Evolutionary conservation across 2,113 vertebrate species (phyloP).

Genomic region (Tetrax tetrax): DNA sequence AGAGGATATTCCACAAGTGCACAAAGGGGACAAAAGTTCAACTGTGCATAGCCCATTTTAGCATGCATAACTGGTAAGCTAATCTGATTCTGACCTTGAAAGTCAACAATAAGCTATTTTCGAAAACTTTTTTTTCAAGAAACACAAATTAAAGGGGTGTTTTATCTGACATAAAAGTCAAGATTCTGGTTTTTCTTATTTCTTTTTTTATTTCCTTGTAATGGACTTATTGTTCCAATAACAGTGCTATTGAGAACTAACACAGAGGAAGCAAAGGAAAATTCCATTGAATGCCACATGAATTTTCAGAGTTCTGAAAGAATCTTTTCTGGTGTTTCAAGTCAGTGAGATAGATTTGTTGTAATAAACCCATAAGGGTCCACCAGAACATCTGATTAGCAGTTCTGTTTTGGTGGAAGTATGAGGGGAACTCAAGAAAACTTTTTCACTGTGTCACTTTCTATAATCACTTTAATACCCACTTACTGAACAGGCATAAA

Average conservation of each 20-base stretch:
- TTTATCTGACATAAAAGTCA: background rate
- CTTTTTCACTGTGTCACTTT: background rate
- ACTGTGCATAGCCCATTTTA: background rate
- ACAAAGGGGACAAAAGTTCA: background rate
- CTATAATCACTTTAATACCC: background rate
- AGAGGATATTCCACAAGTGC: background rate
- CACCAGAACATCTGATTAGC: background rate
- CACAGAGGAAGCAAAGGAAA: background rate
- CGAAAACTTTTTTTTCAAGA: background rate
- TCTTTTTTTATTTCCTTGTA: background rate
- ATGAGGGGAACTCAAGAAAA: background rate
- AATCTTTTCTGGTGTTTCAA: background rate
- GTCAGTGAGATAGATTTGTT: background rate
- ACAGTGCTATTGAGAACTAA: background rate
- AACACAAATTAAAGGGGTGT: background rate
- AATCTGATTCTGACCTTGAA: background rate
- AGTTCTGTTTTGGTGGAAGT: background rate
- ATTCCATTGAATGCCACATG: background rate
- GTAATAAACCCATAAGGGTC: background rate
- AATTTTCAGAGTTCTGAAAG: background rate
- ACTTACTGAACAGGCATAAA: background rate
- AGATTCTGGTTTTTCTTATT: background rate
- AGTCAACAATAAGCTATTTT: background rate
- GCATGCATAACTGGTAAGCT: background rate
- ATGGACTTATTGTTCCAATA: background rate